Conservation (phyloP, 2,113 vertebrate species). For the Alaudala cheleensis region DNA sequence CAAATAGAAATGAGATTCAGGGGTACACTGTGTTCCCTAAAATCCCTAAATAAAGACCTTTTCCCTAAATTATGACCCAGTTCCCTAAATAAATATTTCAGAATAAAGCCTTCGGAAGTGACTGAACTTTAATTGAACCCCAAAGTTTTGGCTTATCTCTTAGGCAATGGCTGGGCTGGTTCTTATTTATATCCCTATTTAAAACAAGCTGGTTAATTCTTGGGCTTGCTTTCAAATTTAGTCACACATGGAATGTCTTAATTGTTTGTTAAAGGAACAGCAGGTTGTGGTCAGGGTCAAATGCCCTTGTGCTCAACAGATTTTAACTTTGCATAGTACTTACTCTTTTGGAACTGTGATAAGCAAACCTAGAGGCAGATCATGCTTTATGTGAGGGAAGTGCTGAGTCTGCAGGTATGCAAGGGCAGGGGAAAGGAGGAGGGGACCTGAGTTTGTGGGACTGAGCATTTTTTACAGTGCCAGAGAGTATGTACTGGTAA, state of each 20-base stretch:
- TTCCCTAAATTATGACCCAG: not conserved
- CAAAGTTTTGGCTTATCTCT: constrained; percentile 44
- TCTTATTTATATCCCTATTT: constrained; percentile 60
- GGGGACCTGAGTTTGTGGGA: not conserved
- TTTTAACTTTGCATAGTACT: constrained; percentile 52
- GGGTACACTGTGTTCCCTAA: not conserved
- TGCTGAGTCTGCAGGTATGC: constrained; percentile 29
- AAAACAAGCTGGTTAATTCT: constrained; percentile 57
- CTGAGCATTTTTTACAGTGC: not conserved
- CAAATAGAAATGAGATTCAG: constrained; percentile 7
- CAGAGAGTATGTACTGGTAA: not conserved
- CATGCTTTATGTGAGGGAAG: not conserved
- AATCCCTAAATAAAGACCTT: not conserved
- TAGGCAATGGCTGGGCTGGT: constrained; percentile 16
- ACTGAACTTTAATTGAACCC: constrained; percentile 56
- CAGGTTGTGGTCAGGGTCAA: constrained; percentile 66
- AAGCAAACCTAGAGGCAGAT: constrained; percentile 39
- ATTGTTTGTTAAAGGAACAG: constrained; percentile 68
- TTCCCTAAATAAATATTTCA: not conserved
- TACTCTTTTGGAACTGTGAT: constrained; percentile 39
- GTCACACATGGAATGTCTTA: constrained; percentile 61
- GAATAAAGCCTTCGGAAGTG: not conserved
- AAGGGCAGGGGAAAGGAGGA: not conserved
- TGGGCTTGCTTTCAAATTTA: constrained; percentile 53
- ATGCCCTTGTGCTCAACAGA: constrained; percentile 58